These are phyloP conservation scores for Acipenser ruthenus DNA, from an alignment of 2,797 vertebrate genomes.

Conservation along the genomic window DNA sequence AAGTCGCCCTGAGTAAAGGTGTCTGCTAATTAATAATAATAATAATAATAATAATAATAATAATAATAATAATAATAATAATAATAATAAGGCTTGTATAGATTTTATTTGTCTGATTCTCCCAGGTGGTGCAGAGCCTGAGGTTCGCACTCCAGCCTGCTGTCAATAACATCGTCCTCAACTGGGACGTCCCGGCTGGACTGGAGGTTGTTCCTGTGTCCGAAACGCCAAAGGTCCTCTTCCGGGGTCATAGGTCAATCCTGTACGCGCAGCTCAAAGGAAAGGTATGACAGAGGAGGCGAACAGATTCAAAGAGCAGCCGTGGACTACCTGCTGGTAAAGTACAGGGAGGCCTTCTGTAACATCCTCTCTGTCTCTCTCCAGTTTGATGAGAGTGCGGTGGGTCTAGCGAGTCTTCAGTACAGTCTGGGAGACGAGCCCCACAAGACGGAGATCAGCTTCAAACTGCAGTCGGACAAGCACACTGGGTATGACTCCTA, in stretches of 20 bases:
- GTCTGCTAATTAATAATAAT: too few relatives aligned
- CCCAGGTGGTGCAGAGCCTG: slow-evolving; percentile 65
- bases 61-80: too few relatives aligned
- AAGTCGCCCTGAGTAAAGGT: too few relatives aligned
- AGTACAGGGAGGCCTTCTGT: not conserved
- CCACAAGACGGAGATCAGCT: slow-evolving; percentile 45
- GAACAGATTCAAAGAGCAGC: not conserved
- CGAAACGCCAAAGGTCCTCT: slow-evolving; percentile 52
- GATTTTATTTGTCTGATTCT: not conserved
- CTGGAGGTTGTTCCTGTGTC: slow-evolving; percentile 53
- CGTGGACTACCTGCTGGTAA: not conserved
- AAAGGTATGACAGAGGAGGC: not conserved
- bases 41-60: too few relatives aligned
- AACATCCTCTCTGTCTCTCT: slow-evolving; percentile 6
- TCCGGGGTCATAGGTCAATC: slow-evolving; percentile 67
- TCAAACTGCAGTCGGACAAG: slow-evolving; percentile 46
- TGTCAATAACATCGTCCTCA: slow-evolving; percentile 46
- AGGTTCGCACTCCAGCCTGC: slow-evolving; percentile 59
- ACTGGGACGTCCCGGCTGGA: slow-evolving; percentile 52
- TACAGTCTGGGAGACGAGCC: slow-evolving; percentile 55
- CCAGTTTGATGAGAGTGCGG: slow-evolving; percentile 40
- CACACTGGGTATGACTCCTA: slow-evolving; percentile 12
- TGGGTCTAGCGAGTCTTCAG: slow-evolving; percentile 46
- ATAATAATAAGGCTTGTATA: too few relatives aligned
- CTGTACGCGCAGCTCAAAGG: slow-evolving; percentile 41